Evolutionary conservation across 2,888 invertebrate species (phyloP), one percentile per base, ranked within the genome.

Genomic region (Argyra leucocephala): DNA sequence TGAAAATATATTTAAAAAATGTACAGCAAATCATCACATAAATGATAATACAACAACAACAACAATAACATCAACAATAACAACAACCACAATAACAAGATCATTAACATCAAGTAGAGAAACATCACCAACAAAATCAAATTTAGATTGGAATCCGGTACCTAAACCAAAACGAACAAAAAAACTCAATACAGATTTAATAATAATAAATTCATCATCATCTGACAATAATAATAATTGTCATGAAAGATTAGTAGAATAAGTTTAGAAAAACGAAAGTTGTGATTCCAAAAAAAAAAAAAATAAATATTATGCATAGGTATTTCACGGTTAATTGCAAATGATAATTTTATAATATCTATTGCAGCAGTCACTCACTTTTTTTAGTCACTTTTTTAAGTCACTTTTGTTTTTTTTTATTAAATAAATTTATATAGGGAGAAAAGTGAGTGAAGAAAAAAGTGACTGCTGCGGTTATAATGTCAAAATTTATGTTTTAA

Each of bases 131-230:
- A 78, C 76, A 23, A 68, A 76, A 12, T 76, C 76, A 36, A 78
- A 77, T 72, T 72, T 78, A 61, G 80, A 79, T 71, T 79, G 79
- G 79, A 79, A 79, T 73, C 79, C 79, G 57, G 68, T 79, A 63
- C 79, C 79, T 36, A 79, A 79, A 66, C 79, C 79, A 64, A 76
- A 78, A 69, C 73, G 79, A 67, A 75, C 75, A 61, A 76, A 76
- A 68, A 73, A 75, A 66, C 67, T 72, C 18, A 48, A 48, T 48
- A 18, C 12, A 2, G 48, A 48, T 15, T 18, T 48, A 48, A 48
- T 48, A 48, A 48, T 15, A n/a, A 48, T 18, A 18, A 48, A 15
- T 2, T 18, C 18, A 18, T 48, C 48, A 48, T 48, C 48, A 48
- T 18, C 48, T n/a, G 48, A 48, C 9, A 31, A 7, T 31, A 31